Conservation (phyloP, 2,113 vertebrate species). For the Progne subis region DNA sequence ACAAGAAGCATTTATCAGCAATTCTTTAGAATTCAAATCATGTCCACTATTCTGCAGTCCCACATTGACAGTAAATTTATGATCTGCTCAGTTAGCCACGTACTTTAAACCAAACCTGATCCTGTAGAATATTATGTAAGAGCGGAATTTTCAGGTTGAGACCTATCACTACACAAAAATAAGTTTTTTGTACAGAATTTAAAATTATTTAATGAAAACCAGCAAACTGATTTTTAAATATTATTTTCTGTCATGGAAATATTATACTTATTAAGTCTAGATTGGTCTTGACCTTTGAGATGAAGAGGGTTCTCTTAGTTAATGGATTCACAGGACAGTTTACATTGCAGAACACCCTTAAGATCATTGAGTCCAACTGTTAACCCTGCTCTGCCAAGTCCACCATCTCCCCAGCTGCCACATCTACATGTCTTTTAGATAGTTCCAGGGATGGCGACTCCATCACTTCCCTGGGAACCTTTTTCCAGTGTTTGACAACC, state of each 20-base stretch:
- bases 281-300: neutral
- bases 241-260: neutral
- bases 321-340: neutral
- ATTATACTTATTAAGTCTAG: neutral
- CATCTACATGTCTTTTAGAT: neutral
- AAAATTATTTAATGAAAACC: neutral
- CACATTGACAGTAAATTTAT: neutral
- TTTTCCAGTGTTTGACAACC: too few species aligned
- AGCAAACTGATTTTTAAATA: fast-evolving
- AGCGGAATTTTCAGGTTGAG: neutral
- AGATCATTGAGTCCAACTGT: fast-evolving
- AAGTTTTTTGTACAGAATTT: neutral
- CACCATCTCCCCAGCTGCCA: too few species aligned
- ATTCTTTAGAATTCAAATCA: neutral
- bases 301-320: neutral
- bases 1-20: neutral
- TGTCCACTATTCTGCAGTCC: neutral
- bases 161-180: neutral
- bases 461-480: neutral
- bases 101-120: neutral
- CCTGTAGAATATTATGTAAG: neutral
- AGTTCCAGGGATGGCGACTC: neutral
- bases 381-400: fast-evolving
- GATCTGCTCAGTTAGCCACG: neutral
- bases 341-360: neutral